These are phyloP conservation scores for Druceiella hillmani DNA, from an alignment of 2,888 invertebrate genomes.

Conservation along the genomic window DNA sequence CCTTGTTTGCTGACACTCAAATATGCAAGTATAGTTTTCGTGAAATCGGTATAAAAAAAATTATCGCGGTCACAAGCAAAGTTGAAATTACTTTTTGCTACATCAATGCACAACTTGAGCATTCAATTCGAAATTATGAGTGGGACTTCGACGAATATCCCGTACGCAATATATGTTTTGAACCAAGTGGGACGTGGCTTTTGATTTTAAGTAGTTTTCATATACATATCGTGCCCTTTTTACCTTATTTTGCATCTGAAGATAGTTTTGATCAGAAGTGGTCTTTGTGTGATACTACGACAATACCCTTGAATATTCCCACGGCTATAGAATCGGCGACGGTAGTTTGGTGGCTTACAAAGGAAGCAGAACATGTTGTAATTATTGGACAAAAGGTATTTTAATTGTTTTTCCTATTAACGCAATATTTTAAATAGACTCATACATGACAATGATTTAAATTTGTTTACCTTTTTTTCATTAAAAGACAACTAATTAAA, in stretches of 20 bases:
- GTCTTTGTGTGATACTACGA: constrained; percentile 46
- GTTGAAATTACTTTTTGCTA: constrained; percentile 41
- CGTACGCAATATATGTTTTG: constrained; percentile 73
- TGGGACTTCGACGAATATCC: constrained; percentile 49
- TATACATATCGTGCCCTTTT: constrained; percentile 45
- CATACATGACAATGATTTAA: no score
- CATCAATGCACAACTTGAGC: constrained; percentile 37
- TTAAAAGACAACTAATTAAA: no score
- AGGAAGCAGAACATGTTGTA: constrained; percentile 63
- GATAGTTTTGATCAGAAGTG: constrained; percentile 44
- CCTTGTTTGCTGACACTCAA: constrained; percentile 36
- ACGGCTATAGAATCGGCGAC: constrained; percentile 50
- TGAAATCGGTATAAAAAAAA: constrained; percentile 45
- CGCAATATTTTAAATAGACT: no score
- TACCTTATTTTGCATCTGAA: constrained; percentile 43
- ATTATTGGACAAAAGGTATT: constrained; percentile 64
- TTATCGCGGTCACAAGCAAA: constrained; percentile 41
- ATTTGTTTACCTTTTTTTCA: no score
- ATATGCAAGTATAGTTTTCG: constrained; percentile 40
- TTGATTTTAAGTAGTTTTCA: constrained; percentile 55
- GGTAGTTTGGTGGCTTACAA: constrained; percentile 73
- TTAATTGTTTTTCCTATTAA: no score
- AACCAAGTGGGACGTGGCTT: constrained; percentile 76
- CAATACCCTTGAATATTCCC: constrained; percentile 34
- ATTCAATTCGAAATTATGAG: constrained; percentile 39